Evolutionary conservation across 1,140 invertebrate genomes (phyloP), one percentile per base, ranked within the genome.

Genomic region (Ceratina calcarata): DNA sequence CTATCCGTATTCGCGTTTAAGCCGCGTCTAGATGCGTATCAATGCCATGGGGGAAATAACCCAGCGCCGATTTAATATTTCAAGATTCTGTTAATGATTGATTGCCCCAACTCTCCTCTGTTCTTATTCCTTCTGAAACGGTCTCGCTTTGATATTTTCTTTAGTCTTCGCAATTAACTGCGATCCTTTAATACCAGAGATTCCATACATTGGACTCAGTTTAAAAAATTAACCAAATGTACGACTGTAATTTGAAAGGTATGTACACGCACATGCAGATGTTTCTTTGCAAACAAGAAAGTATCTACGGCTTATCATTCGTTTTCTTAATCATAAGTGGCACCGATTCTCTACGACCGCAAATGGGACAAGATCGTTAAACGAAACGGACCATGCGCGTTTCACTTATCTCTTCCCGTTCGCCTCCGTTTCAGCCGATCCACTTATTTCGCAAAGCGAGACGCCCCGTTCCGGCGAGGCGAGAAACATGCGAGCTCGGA

Each of bases 31-130:
- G 71, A 81, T 85, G 76, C 86, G 80, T 89, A 89, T 89, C 88
- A 86, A 89, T 89, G 86, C 82, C 76, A 82, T 78, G 86, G 85
- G 86, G 86, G 86, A 87, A 87, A 89, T 80, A 86, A 89, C 87
- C 87, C 83, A 57, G 78, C 82, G 81, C 73, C 71, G 78, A 83
- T 82, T 90, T 83, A 90, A 89, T 89, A 88, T 89, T 88, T 88
- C 82, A 89, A 80, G 81, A 81, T 82, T 87, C 89, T 86, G 86
- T 89, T 89, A 89, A 89, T 88, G 87, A 88, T 83, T 71, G 66
- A 88, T 81, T 57, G 80, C 12, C 72, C 71, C 12, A 2, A 3
- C 16, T n/a, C 55, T 16, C 15, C n/a, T 4, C 55, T 57, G 86
- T 83, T 83, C 13, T 16, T n/a, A 22, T 51, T 27, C 37, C 68